Percentiles rank a stretch among this genome's conserved stretches.
These are phyloP conservation scores for Platypus cylindrus DNA, from an alignment of 2,888 invertebrate species.

Conservation along the genomic window DNA sequence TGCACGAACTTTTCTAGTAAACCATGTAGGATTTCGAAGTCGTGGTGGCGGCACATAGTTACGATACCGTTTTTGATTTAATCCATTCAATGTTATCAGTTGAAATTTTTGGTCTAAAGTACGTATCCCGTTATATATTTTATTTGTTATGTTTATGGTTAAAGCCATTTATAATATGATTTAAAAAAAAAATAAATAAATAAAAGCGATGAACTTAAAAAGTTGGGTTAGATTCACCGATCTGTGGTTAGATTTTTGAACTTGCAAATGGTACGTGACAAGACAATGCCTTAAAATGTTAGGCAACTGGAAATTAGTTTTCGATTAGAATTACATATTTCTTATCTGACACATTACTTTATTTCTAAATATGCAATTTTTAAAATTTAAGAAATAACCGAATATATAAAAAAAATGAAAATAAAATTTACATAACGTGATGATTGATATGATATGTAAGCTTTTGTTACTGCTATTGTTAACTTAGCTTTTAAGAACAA, in stretches of 20 bases:
- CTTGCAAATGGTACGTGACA: background rate
- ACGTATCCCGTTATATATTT: slow-evolving; percentile 12
- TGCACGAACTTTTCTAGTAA: slow-evolving; percentile 49
- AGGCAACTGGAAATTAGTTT: background rate
- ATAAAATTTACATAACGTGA: too few species aligned
- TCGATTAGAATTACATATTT: background rate
- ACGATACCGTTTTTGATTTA: slow-evolving; percentile 23
- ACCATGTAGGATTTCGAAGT: slow-evolving; percentile 62
- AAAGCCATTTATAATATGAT: slow-evolving; percentile 14
- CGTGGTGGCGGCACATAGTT: slow-evolving; percentile 40
- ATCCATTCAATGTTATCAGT: slow-evolving; percentile 19
- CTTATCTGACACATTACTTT: background rate
- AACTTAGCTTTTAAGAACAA: too few species aligned
- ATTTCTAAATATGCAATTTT: background rate
- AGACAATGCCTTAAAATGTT: background rate
- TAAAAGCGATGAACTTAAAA: too few species aligned
- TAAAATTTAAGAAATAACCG: too few species aligned
- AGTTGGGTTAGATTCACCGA: too few species aligned
- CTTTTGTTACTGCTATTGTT: too few species aligned
- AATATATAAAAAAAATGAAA: too few species aligned
- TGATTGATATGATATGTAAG: too few species aligned
- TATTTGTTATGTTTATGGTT: slow-evolving; percentile 10
- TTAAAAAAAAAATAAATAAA: too few species aligned
- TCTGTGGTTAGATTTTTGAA: background rate
- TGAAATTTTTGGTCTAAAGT: slow-evolving; percentile 23